A percentile compares a stretch with the other conserved stretches of the same genome.
phyloP scores from a whole-genome alignment of 2,113 vertebrate genomes.

The Burhinus bistriatus region DNA sequence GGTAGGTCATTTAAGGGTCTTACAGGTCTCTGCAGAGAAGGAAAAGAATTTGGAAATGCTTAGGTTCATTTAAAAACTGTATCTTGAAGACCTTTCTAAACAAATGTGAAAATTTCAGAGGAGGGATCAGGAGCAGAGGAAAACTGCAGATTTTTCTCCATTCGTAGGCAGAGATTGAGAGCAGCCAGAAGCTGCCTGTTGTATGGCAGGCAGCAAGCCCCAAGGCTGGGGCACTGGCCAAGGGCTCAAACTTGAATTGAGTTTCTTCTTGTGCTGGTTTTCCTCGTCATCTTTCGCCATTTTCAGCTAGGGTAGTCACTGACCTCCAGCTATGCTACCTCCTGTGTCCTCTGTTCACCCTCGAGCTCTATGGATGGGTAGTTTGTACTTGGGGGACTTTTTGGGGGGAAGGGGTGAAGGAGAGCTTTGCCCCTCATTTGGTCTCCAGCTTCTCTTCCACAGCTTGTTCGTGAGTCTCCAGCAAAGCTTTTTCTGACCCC shows the following conservation, averaged over 20 bases:
- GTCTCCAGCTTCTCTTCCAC: not conserved
- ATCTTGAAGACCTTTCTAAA: not conserved
- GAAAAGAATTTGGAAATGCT: not conserved
- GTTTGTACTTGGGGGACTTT: not conserved
- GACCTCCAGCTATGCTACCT: not conserved
- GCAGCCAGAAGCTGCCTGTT: not conserved
- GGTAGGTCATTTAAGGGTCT: not conserved
- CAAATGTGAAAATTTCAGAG: not conserved
- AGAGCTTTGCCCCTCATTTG: not conserved
- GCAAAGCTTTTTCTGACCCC: not conserved
- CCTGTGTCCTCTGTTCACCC: not conserved
- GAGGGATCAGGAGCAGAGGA: not conserved
- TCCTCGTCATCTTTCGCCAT: not conserved
- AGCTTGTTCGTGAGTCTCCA: not conserved
- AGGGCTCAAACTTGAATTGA: not conserved
- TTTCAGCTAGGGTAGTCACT: not conserved
- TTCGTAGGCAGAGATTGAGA: not conserved
- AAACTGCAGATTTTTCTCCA: not conserved
- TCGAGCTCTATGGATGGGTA: not conserved
- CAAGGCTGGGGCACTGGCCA: not conserved
- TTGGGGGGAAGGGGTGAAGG: not conserved
- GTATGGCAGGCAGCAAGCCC: not conserved
- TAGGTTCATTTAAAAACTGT: not conserved
- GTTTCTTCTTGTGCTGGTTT: not conserved
- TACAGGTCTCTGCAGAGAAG: not conserved